A percentile compares a stretch with the other conserved stretches of the same genome.
These are phyloP conservation scores for Synergus umbraculus DNA, from an alignment of 2,888 invertebrate species.

Conservation along the genomic window DNA sequence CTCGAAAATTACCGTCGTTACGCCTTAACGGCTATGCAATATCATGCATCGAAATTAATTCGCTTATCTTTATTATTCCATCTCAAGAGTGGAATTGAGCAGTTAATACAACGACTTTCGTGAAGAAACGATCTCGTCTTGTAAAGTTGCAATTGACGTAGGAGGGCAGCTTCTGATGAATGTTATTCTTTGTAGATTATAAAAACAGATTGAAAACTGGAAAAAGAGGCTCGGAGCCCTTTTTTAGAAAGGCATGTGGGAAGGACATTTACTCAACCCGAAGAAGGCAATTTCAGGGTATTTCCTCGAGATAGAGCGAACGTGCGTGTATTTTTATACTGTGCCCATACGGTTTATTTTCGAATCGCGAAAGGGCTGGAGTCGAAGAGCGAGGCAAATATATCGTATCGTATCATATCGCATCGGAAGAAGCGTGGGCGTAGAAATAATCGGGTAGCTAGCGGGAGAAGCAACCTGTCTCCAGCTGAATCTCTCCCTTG, in stretches of 20 bases:
- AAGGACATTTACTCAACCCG: not conserved
- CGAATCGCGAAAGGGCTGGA: constrained; percentile 26
- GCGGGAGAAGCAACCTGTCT: constrained; percentile 20
- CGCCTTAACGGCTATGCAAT: not conserved
- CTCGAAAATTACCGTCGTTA: constrained; percentile 4
- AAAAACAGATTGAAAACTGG: not conserved
- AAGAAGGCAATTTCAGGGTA: not conserved
- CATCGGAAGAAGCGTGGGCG: constrained; percentile 17
- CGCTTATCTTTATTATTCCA: constrained; percentile 8
- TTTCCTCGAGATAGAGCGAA: not conserved
- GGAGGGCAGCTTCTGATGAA: not conserved
- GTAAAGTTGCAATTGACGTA: not conserved
- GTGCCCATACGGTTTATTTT: constrained; percentile 22
- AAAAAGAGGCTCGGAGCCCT: not conserved
- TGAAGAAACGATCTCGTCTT: not conserved
- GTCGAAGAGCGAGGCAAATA: constrained; percentile 27
- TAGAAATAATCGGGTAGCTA: constrained; percentile 20
- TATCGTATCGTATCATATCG: not conserved
- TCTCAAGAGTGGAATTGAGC: not conserved
- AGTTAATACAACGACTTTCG: not conserved
- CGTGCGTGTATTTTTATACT: constrained; percentile 7
- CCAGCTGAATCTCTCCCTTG: constrained; percentile 30
- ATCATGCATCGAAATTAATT: constrained; percentile 7
- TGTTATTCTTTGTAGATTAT: not conserved
- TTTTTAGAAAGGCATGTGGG: not conserved